These are phyloP conservation scores for Protonemura montana DNA, from an alignment of 2,888 invertebrate species.

Conservation along the genomic window DNA sequence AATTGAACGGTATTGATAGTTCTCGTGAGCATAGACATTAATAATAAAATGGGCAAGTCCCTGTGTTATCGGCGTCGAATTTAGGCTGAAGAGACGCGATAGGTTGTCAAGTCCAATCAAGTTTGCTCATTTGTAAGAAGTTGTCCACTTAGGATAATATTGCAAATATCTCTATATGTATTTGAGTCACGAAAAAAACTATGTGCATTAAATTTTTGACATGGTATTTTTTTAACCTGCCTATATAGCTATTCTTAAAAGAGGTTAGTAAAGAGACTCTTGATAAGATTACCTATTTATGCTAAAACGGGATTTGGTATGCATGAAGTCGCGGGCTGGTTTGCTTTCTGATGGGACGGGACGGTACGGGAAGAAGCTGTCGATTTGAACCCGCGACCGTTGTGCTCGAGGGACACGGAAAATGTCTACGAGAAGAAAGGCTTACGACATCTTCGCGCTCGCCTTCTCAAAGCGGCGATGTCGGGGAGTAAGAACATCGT, in stretches of 20 bases:
- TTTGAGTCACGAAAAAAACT: neutral
- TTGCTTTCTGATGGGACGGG: neutral
- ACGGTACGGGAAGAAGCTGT: neutral
- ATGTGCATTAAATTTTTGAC: neutral
- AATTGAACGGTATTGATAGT: neutral
- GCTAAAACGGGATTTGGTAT: neutral
- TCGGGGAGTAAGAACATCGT: neutral
- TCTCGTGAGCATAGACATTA: neutral
- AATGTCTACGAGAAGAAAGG: neutral
- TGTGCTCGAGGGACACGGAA: neutral
- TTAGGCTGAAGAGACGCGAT: neutral
- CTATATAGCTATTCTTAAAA: neutral
- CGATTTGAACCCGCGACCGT: neutral
- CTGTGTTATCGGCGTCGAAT: neutral
- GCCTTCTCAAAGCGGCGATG: neutral
- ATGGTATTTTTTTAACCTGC: neutral
- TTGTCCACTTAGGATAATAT: neutral
- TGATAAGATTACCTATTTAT: neutral
- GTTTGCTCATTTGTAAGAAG: neutral
- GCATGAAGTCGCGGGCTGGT: neutral
- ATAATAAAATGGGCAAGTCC: neutral
- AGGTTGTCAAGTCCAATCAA: neutral
- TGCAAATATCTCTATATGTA: neutral
- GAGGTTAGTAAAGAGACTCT: neutral
- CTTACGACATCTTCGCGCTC: neutral